Evolutionary conservation across 2,113 vertebrate species (phyloP).

Genomic region (Cochlearius cochlearius): DNA sequence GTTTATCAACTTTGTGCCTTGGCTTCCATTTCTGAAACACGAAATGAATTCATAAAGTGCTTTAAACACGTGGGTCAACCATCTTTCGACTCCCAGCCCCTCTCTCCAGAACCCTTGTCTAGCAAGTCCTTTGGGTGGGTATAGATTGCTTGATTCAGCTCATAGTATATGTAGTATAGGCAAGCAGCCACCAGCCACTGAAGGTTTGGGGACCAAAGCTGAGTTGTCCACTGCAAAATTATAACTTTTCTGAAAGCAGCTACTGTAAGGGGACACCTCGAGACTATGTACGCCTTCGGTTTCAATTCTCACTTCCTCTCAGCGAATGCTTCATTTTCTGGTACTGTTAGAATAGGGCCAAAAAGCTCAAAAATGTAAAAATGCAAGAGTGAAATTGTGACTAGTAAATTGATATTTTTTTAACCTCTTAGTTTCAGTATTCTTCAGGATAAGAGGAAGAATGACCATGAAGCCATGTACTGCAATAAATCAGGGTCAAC

Average conservation of each 20-base stretch:
- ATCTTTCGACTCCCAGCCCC: background rate
- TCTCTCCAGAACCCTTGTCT: background rate
- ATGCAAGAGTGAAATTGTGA: background rate
- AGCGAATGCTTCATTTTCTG: background rate
- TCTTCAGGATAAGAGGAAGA: background rate
- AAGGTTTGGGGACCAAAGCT: background rate
- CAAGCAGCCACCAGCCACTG: background rate
- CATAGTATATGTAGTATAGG: accelerated
- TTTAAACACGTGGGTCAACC: background rate
- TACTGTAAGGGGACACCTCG: background rate
- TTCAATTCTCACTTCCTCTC: background rate
- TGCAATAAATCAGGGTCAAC: background rate
- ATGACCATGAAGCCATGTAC: background rate
- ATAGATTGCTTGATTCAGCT: background rate
- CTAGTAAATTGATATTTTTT: background rate
- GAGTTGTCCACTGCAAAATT: background rate
- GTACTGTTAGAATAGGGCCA: background rate
- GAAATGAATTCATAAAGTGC: background rate
- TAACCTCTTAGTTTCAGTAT: background rate
- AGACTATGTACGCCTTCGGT: background rate
- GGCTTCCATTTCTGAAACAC: background rate
- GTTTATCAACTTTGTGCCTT: background rate
- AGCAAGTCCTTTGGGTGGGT: background rate
- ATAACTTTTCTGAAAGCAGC: background rate
- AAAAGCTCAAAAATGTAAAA: background rate